These are phyloP conservation scores for Sminthurinus signatus DNA, from an alignment of 1,140 invertebrate species.

Conservation along the genomic window DNA sequence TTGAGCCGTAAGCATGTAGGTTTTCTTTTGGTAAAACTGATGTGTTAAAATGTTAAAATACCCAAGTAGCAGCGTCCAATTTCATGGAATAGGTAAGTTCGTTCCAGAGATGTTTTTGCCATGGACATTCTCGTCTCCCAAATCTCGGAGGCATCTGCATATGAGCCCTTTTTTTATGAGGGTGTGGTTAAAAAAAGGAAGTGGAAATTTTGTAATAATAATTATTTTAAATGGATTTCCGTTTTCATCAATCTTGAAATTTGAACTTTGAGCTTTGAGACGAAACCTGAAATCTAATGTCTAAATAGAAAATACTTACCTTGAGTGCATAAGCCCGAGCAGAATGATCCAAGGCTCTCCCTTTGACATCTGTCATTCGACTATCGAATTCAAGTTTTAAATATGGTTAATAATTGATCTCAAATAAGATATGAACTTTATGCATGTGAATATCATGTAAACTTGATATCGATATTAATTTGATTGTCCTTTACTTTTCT, in stretches of 20 bases:
- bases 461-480: too few species aligned
- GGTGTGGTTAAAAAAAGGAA: too few species aligned
- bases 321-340: conserved; percentile 29
- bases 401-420: too few species aligned
- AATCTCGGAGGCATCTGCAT: conserved; percentile 35
- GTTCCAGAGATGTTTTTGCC: conserved; percentile 32
- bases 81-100: conserved; percentile 39
- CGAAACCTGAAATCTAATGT: too few species aligned
- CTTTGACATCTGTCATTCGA: conserved; percentile 26
- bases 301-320: too few species aligned
- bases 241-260: too few species aligned
- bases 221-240: too few species aligned
- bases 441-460: background rate
- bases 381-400: conserved; percentile 17
- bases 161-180: too few species aligned
- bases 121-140: conserved; percentile 32
- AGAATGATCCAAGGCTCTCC: conserved; percentile 30
- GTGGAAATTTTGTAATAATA: too few species aligned
- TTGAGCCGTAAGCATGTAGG: too few species aligned
- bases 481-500: conserved; percentile 30
- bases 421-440: conserved; percentile 6
- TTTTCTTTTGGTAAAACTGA: too few species aligned
- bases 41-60: conserved; percentile 2
- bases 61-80: conserved; percentile 39
- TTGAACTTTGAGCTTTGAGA: too few species aligned